Percentiles rank a stretch among this genome's conserved stretches.
phyloP scores from a whole-genome alignment of 2,888 invertebrate genomes.

The Pedicia rivosa region DNA sequence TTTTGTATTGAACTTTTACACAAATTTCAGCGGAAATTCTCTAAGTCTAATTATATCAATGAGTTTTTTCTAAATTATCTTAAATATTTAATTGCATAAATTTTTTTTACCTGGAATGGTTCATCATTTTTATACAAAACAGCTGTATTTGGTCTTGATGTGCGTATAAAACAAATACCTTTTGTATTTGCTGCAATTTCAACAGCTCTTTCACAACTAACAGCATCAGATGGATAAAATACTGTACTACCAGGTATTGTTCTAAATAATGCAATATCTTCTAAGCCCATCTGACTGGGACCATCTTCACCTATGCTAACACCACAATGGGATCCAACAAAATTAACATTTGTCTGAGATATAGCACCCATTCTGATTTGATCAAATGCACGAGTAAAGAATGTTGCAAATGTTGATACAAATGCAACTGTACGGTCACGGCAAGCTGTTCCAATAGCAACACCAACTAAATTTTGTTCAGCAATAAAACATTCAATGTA shows the following conservation, averaged over 20 bases:
- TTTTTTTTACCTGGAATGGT: constrained; percentile 34
- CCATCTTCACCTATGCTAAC: constrained; percentile 98
- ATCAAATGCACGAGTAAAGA: constrained; percentile 92
- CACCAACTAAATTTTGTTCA: constrained; percentile 94
- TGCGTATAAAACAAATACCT: constrained; percentile 92
- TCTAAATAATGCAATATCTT: constrained; percentile 93
- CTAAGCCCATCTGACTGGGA: constrained; percentile 99
- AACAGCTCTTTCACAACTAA: constrained; percentile 83
- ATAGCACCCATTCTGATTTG: constrained; percentile 99
- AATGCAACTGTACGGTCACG: constrained; percentile 87
- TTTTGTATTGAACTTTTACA: too few relatives aligned
- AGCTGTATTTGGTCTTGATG: constrained; percentile 79
- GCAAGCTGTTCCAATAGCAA: constrained; percentile 88
- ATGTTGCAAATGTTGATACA: constrained; percentile 94
- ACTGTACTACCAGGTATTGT: constrained; percentile 67
- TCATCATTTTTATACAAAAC: constrained; percentile 79
- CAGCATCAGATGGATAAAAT: constrained; percentile 82
- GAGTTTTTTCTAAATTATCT: too few relatives aligned
- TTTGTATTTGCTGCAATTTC: constrained; percentile 91
- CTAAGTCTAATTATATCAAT: too few relatives aligned
- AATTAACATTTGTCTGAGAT: constrained; percentile 93
- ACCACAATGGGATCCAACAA: constrained; percentile 94
- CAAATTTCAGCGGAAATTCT: too few relatives aligned
- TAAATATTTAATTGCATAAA: too few relatives aligned
- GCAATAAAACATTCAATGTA: constrained; percentile 98